phyloP scores from a whole-genome alignment of 2,797 vertebrate genomes.

The Enteromius treurensis region DNA sequence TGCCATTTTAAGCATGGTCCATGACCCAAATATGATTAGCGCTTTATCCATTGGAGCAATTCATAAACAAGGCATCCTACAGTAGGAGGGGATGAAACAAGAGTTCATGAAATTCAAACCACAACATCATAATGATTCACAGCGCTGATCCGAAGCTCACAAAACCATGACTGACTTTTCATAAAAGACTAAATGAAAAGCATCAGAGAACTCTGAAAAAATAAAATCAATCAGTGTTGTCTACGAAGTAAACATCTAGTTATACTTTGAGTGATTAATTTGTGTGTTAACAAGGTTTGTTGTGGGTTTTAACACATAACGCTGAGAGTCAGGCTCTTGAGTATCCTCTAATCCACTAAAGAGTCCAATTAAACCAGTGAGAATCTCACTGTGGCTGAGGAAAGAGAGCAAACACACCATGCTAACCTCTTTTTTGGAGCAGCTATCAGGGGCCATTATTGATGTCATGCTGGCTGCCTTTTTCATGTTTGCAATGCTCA shows the following conservation, averaged over 20 bases:
- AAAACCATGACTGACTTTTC: neutral
- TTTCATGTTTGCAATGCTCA: constrained; percentile 32
- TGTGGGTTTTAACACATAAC: constrained; percentile 37
- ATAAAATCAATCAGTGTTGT: neutral
- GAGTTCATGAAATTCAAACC: constrained; percentile 19
- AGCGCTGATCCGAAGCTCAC: neutral
- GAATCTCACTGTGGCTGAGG: neutral
- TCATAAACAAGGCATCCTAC: constrained; percentile 34
- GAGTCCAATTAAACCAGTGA: constrained; percentile 50
- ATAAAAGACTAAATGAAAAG: neutral
- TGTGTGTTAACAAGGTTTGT: constrained; percentile 13
- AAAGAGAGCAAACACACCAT: constrained; percentile 7
- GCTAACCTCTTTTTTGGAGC: constrained; percentile 27
- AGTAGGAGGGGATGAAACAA: neutral
- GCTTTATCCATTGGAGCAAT: neutral
- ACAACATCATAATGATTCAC: constrained; percentile 29
- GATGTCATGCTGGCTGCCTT: constrained; percentile 40
- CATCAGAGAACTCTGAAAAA: neutral
- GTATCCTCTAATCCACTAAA: constrained; percentile 38
- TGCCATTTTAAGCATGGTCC: constrained; percentile 46
- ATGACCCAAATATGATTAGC: constrained; percentile 44
- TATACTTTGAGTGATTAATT: constrained; percentile 31
- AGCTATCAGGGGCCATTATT: constrained; percentile 33
- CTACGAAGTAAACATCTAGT: neutral
- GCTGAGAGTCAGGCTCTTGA: constrained; percentile 20